Percentiles rank a stretch among this genome's conserved stretches.
Evolutionary conservation across 2,888 invertebrate genomes (phyloP).

Genomic region (Napeogenes inachia): DNA sequence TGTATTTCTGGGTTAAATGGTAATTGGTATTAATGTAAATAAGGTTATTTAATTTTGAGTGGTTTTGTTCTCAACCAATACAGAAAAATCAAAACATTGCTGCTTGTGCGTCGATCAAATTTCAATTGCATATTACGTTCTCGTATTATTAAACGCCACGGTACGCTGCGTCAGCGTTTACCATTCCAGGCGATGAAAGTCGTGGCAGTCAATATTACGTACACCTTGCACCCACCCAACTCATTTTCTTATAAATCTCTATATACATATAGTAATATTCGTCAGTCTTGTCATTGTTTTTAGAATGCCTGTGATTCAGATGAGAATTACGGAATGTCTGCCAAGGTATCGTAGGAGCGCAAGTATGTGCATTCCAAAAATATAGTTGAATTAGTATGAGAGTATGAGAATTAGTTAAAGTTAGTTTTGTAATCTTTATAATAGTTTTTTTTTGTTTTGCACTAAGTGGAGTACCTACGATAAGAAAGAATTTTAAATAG

Average conservation of each 20-base stretch:
- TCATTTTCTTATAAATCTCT: not conserved
- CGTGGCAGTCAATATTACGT: conserved; percentile 45
- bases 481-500: no score
- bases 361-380: conserved; percentile 20
- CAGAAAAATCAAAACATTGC: no score
- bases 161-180: conserved; percentile 50
- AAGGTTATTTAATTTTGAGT: no score
- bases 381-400: not conserved
- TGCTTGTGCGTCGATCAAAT: conserved; percentile 8
- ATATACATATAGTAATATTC: not conserved
- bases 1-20: no score
- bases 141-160: conserved; percentile 49
- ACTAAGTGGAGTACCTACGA: no score
- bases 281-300: conserved; percentile 1
- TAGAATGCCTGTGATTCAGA: conserved; percentile 21
- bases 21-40: no score
- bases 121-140: conserved; percentile 33
- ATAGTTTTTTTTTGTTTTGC: no score
- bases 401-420: no score
- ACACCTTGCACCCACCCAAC: not conserved
- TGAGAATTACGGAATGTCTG: conserved; percentile 18
- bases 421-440: no score
- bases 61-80: no score
- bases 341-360: conserved; percentile 21
- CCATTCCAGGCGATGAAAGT: conserved; percentile 73